Evolutionary conservation across 2,888 invertebrate species (phyloP), one percentile per base, ranked within the genome.

Genomic region (Chloroclystis v-ata): DNA sequence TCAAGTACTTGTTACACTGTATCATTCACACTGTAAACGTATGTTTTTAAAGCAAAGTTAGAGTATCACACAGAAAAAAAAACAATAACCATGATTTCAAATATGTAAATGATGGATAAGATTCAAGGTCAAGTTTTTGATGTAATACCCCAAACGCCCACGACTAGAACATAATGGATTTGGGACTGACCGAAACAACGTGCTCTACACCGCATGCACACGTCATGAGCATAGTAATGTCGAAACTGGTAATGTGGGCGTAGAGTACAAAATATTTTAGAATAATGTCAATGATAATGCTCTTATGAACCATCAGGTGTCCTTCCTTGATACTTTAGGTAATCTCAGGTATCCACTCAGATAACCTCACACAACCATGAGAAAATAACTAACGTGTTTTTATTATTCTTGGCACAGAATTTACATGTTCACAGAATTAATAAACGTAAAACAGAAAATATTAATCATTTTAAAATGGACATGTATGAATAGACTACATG

Each of bases 331-430:
- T 37, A 10, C 16, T 37, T 25, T 37, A 25, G 25, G 32, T n/a
- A n/a, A n/a, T n/a, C n/a, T n/a, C 14, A 33, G 14, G 32, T 14
- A n/a, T n/a, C n/a, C n/a, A 1, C 32, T 33, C 47, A 43, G 38
- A 37, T 45, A 40, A 43, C 45, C 47, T 44, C 46, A 35, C 45
- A 52, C 49, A 45, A 40, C 48, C 38, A 51, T 47, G 30, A 51
- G 14, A 30, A 13, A 43, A 43, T 44, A 45, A 41, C 37, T 43
- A 29, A 38, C 43, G n/a, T 14, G 32, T 54, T 63, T 63, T 65
- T 67, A 63, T 61, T 67, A 53, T 59, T 70, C 63, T 78, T 78
- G 78, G 78, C 78, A 78, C 67, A 48, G 60, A 61, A 65, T 62
- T 61, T 57, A 53, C 61, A 57, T 66, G 72, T 66, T 72, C 70